Percentiles rank a stretch among this genome's conserved stretches.
These are phyloP conservation scores for Octomys mimax DNA, from an alignment of 2,797 vertebrate genomes.

Conservation along the genomic window DNA sequence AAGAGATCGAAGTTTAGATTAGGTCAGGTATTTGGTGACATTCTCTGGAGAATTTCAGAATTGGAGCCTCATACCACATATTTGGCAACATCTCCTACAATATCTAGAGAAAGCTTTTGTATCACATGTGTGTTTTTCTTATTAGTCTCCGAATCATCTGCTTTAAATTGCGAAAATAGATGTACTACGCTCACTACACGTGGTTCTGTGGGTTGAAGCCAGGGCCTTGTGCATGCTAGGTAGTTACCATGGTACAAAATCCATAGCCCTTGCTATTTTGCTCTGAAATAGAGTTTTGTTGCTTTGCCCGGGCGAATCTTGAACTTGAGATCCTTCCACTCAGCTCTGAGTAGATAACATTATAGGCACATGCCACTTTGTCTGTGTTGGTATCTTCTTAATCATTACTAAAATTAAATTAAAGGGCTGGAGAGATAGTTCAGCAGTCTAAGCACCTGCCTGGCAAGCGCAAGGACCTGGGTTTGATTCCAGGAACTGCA, in stretches of 20 bases:
- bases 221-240: neutral
- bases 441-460: too few species aligned
- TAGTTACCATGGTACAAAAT: neutral
- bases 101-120: slow-evolving; percentile 3
- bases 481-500: too few species aligned
- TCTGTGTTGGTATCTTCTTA: neutral
- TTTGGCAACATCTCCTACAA: slow-evolving; percentile 7
- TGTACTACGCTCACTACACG: neutral
- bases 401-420: slow-evolving; percentile 38
- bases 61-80: neutral
- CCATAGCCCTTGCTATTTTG: neutral
- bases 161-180: neutral
- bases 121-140: slow-evolving; percentile 28
- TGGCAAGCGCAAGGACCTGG: too few species aligned
- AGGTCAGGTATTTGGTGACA: slow-evolving; percentile 54
- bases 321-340: neutral
- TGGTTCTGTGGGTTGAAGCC: neutral
- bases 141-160: slow-evolving; percentile 29
- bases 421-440: too few species aligned
- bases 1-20: slow-evolving; percentile 51
- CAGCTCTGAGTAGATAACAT: neutral
- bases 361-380: neutral
- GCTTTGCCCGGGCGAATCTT: neutral
- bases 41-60: slow-evolving; percentile 63
- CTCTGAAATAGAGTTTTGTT: neutral